Evolutionary conservation across 1,140 invertebrate species (phyloP).

Genomic region (Lepeophtheirus salmonis): DNA sequence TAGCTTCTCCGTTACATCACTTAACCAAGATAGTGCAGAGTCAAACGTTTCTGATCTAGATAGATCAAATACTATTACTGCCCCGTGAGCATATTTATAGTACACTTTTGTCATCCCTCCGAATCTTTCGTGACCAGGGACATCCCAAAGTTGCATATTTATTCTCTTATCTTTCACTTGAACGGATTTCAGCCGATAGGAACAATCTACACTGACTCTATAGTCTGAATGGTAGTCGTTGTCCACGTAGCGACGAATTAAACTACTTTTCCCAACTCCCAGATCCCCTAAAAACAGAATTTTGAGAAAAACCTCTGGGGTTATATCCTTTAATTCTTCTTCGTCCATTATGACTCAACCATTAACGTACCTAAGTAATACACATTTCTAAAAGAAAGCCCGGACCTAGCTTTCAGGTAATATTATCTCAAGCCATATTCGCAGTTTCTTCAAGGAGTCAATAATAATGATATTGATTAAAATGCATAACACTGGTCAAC

Average conservation of each 20-base stretch:
- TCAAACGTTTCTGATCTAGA: constrained; percentile 16
- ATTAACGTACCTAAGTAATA: too few species aligned
- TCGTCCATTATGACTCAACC: too few species aligned
- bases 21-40: constrained; percentile 3
- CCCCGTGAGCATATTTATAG: constrained; percentile 16
- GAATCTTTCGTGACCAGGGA: constrained; percentile 11
- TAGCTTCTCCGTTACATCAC: constrained; percentile 15
- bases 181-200: background rate
- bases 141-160: constrained; percentile 15
- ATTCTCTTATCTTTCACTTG: background rate
- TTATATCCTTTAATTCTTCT: background rate
- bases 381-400: too few species aligned
- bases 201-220: background rate
- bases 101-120: constrained; percentile 4
- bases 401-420: too few species aligned
- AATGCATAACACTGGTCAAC: too few species aligned
- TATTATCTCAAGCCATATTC: too few species aligned
- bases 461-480: too few species aligned
- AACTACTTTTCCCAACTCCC: constrained; percentile 6
- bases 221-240: constrained; percentile 2
- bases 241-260: background rate
- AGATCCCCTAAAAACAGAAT: constrained; percentile 5
- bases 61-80: constrained; percentile 11
- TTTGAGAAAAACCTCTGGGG: constrained; percentile 11
- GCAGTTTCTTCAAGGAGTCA: too few species aligned